Evolutionary conservation across 2,113 vertebrate genomes (phyloP).

Genomic region (Cisticola juncidis): DNA sequence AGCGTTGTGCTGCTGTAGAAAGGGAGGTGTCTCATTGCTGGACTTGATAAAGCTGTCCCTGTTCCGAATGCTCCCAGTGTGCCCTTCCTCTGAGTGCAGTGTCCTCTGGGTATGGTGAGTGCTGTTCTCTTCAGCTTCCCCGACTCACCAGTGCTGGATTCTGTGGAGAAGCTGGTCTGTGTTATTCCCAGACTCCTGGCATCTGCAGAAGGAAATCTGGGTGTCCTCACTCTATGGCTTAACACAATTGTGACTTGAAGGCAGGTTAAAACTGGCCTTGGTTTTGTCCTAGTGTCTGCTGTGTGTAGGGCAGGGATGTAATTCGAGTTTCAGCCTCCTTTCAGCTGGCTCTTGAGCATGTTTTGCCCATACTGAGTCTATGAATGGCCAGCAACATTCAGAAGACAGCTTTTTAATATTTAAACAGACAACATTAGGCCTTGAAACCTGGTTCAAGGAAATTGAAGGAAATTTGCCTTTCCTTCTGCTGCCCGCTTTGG

Average conservation of each 20-base stretch:
- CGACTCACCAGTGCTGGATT: rapidly evolving
- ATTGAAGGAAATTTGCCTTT: neutral
- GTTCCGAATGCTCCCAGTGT: neutral
- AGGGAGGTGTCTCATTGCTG: neutral
- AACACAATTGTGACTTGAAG: neutral
- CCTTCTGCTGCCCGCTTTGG: neutral
- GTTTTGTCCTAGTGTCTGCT: neutral
- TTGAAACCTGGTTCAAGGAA: neutral
- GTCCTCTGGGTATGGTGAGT: rapidly evolving
- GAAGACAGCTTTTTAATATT: neutral
- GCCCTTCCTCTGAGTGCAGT: rapidly evolving
- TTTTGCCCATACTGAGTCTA: neutral
- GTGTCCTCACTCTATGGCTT: neutral
- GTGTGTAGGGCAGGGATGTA: neutral
- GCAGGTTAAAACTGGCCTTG: neutral
- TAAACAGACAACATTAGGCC: neutral
- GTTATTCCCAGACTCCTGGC: neutral
- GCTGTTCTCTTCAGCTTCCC: neutral
- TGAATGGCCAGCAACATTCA: neutral
- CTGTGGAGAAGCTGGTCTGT: rapidly evolving
- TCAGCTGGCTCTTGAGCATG: neutral
- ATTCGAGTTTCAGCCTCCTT: neutral
- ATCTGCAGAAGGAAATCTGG: neutral
- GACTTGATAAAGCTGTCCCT: neutral
- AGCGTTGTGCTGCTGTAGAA: neutral